phyloP scores from a whole-genome alignment of 2,113 vertebrate genomes.

The Podilymbus podiceps region DNA sequence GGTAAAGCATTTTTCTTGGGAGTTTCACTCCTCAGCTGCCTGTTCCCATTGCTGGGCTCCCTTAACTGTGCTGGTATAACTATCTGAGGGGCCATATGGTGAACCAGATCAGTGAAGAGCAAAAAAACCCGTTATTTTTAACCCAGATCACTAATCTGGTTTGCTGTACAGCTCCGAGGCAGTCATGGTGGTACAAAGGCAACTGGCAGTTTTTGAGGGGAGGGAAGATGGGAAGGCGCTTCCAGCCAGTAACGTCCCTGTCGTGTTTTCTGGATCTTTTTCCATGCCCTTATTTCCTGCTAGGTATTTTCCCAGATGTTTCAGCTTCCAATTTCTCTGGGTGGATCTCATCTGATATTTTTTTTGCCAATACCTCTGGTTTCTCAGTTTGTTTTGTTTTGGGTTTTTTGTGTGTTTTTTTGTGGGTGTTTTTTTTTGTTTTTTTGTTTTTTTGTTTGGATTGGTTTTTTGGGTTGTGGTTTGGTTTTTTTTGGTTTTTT shows the following conservation, averaged over 20 bases:
- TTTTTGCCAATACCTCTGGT: not conserved
- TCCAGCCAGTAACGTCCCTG: not conserved
- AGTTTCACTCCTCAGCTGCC: not conserved
- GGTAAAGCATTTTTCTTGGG: not conserved
- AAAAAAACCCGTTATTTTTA: not conserved
- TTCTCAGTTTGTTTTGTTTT: too few relatives aligned
- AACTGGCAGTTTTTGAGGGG: not conserved
- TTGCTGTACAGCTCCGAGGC: not conserved
- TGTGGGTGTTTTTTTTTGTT: too few relatives aligned
- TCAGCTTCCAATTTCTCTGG: not conserved
- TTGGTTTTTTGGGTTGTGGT: too few relatives aligned
- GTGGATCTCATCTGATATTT: not conserved
- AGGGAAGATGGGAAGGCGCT: not conserved
- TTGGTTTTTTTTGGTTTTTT: too few relatives aligned
- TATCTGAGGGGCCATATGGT: not conserved
- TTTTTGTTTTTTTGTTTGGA: not conserved
- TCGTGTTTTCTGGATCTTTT: not conserved
- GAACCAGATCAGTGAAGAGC: not conserved
- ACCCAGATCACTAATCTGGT: not conserved
- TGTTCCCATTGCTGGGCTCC: not conserved
- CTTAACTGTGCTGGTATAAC: not conserved
- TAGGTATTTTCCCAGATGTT: constrained; percentile 15
- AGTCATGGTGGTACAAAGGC: not conserved
- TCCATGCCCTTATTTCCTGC: constrained; percentile 9
- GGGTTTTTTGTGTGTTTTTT: too few relatives aligned